Conservation (phyloP, 2,797 vertebrate genomes). For the Coluber constrictor region DNA sequence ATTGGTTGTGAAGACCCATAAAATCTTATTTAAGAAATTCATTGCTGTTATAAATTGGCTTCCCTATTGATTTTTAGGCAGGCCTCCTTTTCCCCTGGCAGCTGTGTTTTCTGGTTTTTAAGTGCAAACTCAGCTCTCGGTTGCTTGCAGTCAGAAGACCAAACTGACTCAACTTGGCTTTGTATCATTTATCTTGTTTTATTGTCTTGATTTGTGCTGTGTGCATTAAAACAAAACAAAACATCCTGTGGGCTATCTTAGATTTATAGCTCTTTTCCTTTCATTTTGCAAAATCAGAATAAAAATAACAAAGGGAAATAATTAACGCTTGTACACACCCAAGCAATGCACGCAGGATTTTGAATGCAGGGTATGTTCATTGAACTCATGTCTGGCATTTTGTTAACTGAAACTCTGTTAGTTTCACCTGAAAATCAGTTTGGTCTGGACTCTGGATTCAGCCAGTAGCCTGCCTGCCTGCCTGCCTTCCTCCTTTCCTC, state of each 20-base stretch:
- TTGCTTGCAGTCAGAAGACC: too few species aligned
- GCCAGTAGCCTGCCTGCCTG: background rate
- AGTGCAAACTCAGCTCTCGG: background rate
- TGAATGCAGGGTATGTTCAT: background rate
- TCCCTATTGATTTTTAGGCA: conserved; percentile 1
- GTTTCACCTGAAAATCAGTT: background rate
- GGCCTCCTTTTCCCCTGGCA: background rate
- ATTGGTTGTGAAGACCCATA: background rate
- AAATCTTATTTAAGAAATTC: conserved; percentile 4
- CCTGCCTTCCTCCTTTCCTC: too few species aligned
- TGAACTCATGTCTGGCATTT: background rate
- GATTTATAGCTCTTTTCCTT: background rate
- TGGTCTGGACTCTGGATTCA: background rate
- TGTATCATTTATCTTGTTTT: background rate
- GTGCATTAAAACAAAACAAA: background rate
- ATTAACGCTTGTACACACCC: background rate
- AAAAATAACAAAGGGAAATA: background rate
- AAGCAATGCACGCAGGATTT: background rate
- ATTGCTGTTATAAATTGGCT: background rate
- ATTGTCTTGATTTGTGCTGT: background rate
- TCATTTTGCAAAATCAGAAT: background rate
- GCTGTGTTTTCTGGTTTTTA: background rate
- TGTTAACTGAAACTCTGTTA: background rate
- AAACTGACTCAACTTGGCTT: background rate
- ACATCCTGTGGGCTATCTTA: background rate